Base-by-base conservation (phyloP, 2,113 vertebrate species). In the Bothrops jararaca region DNA sequence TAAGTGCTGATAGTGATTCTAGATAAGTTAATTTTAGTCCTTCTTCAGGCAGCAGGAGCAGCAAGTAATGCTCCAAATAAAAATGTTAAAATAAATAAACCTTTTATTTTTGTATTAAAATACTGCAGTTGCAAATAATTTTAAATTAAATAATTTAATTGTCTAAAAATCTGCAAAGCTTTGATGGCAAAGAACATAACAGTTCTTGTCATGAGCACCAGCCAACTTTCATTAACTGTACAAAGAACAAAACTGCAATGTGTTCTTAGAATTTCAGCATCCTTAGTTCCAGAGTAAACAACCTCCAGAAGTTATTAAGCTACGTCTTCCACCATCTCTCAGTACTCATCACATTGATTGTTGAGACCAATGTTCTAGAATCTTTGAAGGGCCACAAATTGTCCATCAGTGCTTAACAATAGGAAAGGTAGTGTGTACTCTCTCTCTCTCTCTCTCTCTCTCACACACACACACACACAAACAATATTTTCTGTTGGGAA, bases 21-120 rank as follows among this genome's bases (percentile, higher is more conserved):
- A 80, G 74, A 20, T 42, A 80, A 39, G 34, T 53, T 80, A 85
- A 18, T 94, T 53, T 53, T 45, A 85, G 92, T 92, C 95, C 57
- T 87, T 80, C 74, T 80, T 42, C 39, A n/a, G 4, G 54, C 42
- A 89, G 54, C 54, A 89, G 53, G 5, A 89, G 34, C 20, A 42
- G 39, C 9, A 57, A 57, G 22, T 29, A 15, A n/a, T n/a, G 74
- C 74, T 80, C 74, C 1, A 1, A 80, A 80, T 80, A 80, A 80
- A 50, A 80, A 42, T 80, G 34, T 10, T 80, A 34, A 80, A 80
- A 80, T 80, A 39, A 20, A 39, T 80, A 80, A 80, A 18, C 18
- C 69, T 42, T 80, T 80, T 80, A 42, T 80, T 80, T 80, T 80
- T 42, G 74, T 3, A 22, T 42, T 80, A 80, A 80, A 80, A 39